A percentile compares a stretch with the other conserved stretches of the same genome.
These are phyloP conservation scores for Chloroceryle aenea DNA, from an alignment of 2,113 vertebrate genomes.

Conservation along the genomic window DNA sequence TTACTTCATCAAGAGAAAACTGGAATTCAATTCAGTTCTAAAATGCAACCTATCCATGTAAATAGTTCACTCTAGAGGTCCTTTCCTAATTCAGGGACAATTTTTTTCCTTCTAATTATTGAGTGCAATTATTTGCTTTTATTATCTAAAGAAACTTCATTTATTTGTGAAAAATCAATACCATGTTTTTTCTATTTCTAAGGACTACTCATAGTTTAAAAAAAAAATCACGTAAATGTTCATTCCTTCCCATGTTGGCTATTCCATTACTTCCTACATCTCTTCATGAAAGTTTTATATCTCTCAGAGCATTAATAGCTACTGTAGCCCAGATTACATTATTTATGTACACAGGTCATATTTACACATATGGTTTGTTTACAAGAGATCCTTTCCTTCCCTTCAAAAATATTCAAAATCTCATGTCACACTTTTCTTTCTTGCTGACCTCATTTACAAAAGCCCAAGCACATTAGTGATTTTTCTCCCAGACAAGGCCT, in stretches of 20 bases:
- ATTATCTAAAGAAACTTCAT: neutral
- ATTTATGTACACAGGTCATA: neutral
- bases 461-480: neutral
- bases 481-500: constrained; percentile 37
- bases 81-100: neutral
- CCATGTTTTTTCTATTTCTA: neutral
- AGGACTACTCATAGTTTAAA: neutral
- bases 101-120: neutral
- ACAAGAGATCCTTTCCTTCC: neutral
- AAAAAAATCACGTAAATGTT: neutral
- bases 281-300: neutral
- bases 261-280: neutral
- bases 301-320: neutral
- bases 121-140: neutral
- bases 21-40: constrained; percentile 4
- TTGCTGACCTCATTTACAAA: constrained; percentile 15
- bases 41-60: neutral
- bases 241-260: neutral
- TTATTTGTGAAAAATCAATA: neutral
- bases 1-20: neutral
- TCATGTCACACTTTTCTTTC: neutral
- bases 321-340: neutral
- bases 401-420: neutral
- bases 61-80: neutral
- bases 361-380: neutral